A percentile compares a stretch with the other conserved stretches of the same genome.
Evolutionary conservation across 2,888 invertebrate genomes (phyloP).

Genomic region (Hartigia nigra): DNA sequence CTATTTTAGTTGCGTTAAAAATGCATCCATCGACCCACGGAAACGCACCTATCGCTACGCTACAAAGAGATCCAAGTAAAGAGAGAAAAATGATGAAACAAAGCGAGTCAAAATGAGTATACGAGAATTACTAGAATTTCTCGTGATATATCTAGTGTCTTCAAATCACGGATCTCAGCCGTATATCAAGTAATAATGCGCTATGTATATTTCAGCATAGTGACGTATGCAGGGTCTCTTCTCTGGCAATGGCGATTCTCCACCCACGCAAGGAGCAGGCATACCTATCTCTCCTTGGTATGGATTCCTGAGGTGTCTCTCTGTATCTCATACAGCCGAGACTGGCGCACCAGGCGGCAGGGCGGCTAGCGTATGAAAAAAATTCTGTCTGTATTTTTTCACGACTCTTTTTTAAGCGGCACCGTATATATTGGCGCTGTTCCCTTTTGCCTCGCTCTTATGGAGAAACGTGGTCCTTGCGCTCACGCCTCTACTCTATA

Average conservation of each 20-base stretch:
- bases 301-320: background rate
- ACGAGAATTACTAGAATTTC: background rate
- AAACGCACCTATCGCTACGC: slow-evolving; percentile 46
- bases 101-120: background rate
- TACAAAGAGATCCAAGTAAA: background rate
- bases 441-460: background rate
- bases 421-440: background rate
- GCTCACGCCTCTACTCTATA: slow-evolving; percentile 8
- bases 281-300: background rate
- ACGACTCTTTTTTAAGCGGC: background rate
- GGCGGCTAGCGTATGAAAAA: slow-evolving; percentile 14
- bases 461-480: background rate
- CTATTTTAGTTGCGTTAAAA: slow-evolving; percentile 64
- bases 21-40: slow-evolving; percentile 59
- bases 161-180: background rate
- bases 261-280: slow-evolving; percentile 25
- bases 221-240: background rate
- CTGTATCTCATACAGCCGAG: background rate
- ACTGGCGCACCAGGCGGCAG: background rate
- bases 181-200: background rate
- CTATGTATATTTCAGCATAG: background rate
- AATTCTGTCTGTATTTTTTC: slow-evolving; percentile 24
- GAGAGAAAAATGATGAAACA: background rate
- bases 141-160: background rate
- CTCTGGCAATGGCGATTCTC: slow-evolving; percentile 22